Conservation (phyloP, 1,140 invertebrate species). For the Trypoxylus dichotomus region DNA sequence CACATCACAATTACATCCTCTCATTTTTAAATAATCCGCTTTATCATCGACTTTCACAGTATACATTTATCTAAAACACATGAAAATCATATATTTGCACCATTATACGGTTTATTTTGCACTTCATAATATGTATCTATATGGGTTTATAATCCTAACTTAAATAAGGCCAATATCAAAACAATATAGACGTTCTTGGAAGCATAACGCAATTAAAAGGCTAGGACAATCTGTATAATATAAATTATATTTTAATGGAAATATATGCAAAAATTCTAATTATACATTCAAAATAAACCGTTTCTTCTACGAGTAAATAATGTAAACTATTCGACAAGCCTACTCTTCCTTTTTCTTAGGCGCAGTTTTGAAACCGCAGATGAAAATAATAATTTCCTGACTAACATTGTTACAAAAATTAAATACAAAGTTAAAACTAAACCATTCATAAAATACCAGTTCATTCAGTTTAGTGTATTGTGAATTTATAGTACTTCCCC, state of each 20-base stretch:
- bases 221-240: too few species aligned
- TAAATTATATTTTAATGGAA: constrained; percentile 33
- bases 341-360: background rate
- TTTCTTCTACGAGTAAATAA: constrained; percentile 34
- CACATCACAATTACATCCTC: too few species aligned
- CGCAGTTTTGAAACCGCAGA: background rate
- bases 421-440: background rate
- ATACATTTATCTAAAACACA: too few species aligned
- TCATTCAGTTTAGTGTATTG: constrained; percentile 12
- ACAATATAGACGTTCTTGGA: too few species aligned
- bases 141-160: too few species aligned
- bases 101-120: too few species aligned
- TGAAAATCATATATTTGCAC: too few species aligned
- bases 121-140: too few species aligned
- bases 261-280: constrained; percentile 33
- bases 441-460: constrained; percentile 31
- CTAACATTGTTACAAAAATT: background rate
- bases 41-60: too few species aligned
- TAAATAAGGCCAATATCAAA: too few species aligned
- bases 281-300: constrained; percentile 22
- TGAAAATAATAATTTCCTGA: background rate
- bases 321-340: constrained; percentile 31
- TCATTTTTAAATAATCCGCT: too few species aligned
- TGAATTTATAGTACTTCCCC: constrained; percentile 24
- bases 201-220: too few species aligned